Conservation (phyloP, 2,888 invertebrate species). For the Eupithecia vulgata region DNA sequence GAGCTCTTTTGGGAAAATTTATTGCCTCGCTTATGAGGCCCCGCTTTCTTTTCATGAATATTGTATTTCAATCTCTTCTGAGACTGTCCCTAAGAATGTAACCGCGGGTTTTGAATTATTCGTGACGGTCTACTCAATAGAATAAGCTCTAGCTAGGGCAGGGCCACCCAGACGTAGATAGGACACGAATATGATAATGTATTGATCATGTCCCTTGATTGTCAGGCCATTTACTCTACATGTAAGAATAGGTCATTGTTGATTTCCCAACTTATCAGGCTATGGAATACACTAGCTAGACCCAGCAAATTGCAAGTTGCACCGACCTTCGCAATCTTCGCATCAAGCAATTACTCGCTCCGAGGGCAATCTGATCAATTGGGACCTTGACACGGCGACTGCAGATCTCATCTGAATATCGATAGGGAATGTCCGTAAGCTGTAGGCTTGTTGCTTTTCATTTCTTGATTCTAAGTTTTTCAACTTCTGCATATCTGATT, state of each 20-base stretch:
- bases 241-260: not conserved
- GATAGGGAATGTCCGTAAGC: constrained; percentile 22
- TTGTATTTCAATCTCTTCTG: constrained; percentile 46
- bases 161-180: not conserved
- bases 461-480: not conserved
- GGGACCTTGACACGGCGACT: constrained; percentile 31
- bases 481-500: too few species aligned
- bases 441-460: constrained; percentile 10
- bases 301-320: constrained; percentile 22
- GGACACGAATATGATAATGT: not conserved
- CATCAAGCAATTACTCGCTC: constrained; percentile 24
- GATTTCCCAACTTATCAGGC: not conserved
- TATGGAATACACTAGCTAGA: not conserved
- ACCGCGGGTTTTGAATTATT: constrained; percentile 18
- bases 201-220: not conserved
- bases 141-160: not conserved
- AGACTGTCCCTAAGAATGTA: constrained; percentile 24
- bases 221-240: not conserved
- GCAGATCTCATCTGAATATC: constrained; percentile 23
- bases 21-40: constrained; percentile 45
- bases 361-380: constrained; percentile 30
- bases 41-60: constrained; percentile 48
- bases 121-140: not conserved
- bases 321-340: constrained; percentile 26
- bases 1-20: constrained; percentile 45